Conservation (phyloP, 1,140 invertebrate genomes). For the Chlorops oryzae region DNA sequence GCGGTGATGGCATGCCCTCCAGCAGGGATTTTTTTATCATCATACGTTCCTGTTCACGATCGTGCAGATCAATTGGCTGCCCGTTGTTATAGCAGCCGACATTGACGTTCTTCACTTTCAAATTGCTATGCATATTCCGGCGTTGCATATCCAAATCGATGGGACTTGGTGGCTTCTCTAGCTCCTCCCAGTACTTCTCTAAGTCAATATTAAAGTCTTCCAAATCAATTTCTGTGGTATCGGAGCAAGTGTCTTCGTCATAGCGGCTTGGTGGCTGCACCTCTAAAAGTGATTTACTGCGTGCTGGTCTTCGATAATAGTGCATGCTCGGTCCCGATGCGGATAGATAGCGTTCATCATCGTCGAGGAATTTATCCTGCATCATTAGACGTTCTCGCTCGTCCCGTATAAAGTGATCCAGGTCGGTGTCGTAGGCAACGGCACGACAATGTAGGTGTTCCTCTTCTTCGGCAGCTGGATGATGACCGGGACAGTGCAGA, state of each 20-base stretch:
- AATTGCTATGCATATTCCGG: constrained; percentile 43
- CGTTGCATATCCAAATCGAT: constrained; percentile 45
- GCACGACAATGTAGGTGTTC: constrained; percentile 42
- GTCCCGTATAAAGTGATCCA: constrained; percentile 44
- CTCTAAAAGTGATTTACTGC: constrained; percentile 43
- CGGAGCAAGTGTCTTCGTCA: constrained; percentile 45
- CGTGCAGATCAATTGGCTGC: constrained; percentile 43
- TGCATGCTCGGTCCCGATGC: constrained; percentile 9
- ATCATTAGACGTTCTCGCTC: constrained; percentile 38
- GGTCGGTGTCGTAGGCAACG: constrained; percentile 36
- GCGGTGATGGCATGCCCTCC: constrained; percentile 44
- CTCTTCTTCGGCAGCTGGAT: constrained; percentile 43
- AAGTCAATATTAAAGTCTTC: constrained; percentile 47
- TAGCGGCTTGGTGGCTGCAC: constrained; percentile 39
- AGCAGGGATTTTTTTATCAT: constrained; percentile 45
- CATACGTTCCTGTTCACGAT: constrained; percentile 42
- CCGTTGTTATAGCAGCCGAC: constrained; percentile 45
- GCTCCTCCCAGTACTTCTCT: constrained; percentile 46
- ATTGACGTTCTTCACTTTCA: constrained; percentile 45
- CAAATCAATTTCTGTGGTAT: constrained; percentile 44
- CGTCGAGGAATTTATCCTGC: constrained; percentile 45
- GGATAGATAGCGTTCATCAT: constrained; percentile 40
- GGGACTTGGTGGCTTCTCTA: constrained; percentile 44
- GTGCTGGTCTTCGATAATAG: constrained; percentile 28
- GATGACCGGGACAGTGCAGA: constrained; percentile 35